A percentile compares a stretch with the other conserved stretches of the same genome.
phyloP scores from a whole-genome alignment of 2,113 vertebrate species.

The Solenodon paradoxus region DNA sequence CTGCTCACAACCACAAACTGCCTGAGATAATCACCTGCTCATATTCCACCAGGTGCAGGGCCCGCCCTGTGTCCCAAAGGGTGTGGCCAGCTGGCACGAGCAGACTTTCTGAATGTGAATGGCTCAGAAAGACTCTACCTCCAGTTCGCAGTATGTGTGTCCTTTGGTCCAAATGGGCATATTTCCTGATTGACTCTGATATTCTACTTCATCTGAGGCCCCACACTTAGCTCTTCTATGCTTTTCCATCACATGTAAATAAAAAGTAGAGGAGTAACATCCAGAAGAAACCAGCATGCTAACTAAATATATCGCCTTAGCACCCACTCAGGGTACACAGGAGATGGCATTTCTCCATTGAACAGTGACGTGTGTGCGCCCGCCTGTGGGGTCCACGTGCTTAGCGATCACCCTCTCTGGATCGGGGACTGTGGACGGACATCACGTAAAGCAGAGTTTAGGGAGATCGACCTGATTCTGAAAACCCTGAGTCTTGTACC shows the following conservation, averaged over 20 bases:
- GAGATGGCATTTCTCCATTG: not conserved
- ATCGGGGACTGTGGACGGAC: not conserved
- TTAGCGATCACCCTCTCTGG: not conserved
- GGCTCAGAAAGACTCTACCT: too few species aligned
- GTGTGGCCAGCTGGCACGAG: too few species aligned
- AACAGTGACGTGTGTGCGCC: not conserved
- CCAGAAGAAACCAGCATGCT: not conserved
- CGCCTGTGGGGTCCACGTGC: too few species aligned
- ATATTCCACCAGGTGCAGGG: too few species aligned
- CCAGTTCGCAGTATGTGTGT: too few species aligned
- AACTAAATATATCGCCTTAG: not conserved
- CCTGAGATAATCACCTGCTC: too few species aligned
- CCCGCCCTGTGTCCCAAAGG: too few species aligned
- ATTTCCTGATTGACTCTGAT: not conserved
- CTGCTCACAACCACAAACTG: too few species aligned
- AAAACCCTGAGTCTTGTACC: not conserved
- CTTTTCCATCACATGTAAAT: not conserved
- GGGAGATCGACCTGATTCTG: not conserved
- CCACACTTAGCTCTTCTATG: not conserved
- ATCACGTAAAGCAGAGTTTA: not conserved
- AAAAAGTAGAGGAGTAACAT: not conserved
- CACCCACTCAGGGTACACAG: not conserved
- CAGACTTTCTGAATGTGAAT: too few species aligned
- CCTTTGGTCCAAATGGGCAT: too few species aligned
- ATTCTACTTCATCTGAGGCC: not conserved